Conservation (phyloP, 2,113 vertebrate genomes). For the Salminus brasiliensis region DNA sequence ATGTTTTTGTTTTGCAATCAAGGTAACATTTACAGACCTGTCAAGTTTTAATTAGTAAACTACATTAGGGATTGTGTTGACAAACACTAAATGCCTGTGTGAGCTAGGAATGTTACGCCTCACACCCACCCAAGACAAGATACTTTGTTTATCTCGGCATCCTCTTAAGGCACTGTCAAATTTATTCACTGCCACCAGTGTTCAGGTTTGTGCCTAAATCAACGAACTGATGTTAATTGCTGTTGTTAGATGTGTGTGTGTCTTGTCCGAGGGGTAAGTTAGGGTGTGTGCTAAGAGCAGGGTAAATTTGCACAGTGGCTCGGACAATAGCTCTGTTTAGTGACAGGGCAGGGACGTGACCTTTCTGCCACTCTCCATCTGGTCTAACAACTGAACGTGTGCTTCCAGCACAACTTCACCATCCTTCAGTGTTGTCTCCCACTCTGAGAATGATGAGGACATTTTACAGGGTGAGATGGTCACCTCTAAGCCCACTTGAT, state of each 20-base stretch:
- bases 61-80: conserved; percentile 13
- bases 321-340: conserved; percentile 76
- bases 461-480: conserved; percentile 13
- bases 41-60: no score
- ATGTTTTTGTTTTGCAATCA: no score
- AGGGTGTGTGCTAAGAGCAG: conserved; percentile 68
- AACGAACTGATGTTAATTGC: conserved; percentile 40
- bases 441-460: not conserved
- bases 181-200: conserved; percentile 24
- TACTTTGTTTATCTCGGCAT: conserved; percentile 42
- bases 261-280: conserved; percentile 59
- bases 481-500: conserved; percentile 40
- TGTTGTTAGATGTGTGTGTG: conserved; percentile 44
- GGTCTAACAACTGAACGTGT: conserved; percentile 40
- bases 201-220: conserved; percentile 42
- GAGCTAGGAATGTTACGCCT: conserved; percentile 7
- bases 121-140: conserved; percentile 38
- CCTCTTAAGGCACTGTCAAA: conserved; percentile 39
- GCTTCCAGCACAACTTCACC: conserved; percentile 22
- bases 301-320: conserved; percentile 76
- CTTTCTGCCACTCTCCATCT: conserved; percentile 70
- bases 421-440: conserved; percentile 12
- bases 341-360: conserved; percentile 74
- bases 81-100: conserved; percentile 20
- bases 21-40: no score